Base-by-base conservation (phyloP, 1,140 invertebrate genomes). In the Drosophila cardini region DNA sequence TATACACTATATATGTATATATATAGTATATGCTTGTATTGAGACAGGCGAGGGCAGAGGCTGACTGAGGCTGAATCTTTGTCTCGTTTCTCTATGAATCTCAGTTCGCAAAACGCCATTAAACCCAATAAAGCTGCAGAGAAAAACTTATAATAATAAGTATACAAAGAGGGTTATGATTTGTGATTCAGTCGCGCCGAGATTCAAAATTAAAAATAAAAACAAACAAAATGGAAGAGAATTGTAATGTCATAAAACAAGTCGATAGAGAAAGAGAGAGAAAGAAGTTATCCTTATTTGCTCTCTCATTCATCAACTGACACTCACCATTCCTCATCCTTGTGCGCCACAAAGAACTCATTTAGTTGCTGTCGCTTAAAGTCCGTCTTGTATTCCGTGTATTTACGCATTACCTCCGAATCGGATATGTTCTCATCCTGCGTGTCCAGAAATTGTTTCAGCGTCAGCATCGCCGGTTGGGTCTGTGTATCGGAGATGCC, bases 321-420 rank as follows among this genome's bases (percentile, higher is more conserved):
- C 67, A 93, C 95, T 94, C 94, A 99, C 99, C 99, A 99, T 96
- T 99, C 99, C 93, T 99, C 99, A 91, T 99, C 98, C 93, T 99
- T 99, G 93, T 99, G 99, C 34, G 96, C 95, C 85, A 99, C 96
- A 94, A 99, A 99, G 94, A 99, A 99, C 93, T 99, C 98, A 93
- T 98, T 98, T 16, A 99, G 95, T 91, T 99, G 98, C 92, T 99
- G 97, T 57, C 97, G 94, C 90, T 97, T 96, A 91, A 99, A 99
- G 85, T 99, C 98, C 80, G 97, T 93, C 93, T 99, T 99, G 93
- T 99, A 99, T 81, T 99, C 98, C 92, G 98, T 98, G 93, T 99
- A 99, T 89, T 99, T 99, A 84, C 96, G 96, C 76, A 99, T 96
- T 8, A 98, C 98, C 92, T 99, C 98, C 71, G 99, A 97, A 79